These are phyloP conservation scores for Montipora efflorescens DNA, from an alignment of 64 coral and sea anemone species.

Conservation along the genomic window DNA sequence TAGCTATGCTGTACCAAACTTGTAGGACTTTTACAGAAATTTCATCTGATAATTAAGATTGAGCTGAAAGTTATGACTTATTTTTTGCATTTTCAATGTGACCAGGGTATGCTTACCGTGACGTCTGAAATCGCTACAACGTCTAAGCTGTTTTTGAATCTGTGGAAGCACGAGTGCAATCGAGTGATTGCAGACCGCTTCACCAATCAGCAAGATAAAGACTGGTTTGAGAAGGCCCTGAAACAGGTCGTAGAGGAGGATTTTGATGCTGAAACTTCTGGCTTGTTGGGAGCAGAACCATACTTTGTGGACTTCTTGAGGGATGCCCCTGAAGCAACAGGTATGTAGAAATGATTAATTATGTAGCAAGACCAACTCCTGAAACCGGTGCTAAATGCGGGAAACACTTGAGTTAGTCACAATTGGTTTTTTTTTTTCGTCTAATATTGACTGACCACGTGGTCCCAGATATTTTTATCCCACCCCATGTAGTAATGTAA, in stretches of 20 bases:
- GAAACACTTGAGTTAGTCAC: too few species aligned
- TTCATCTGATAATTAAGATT: too few species aligned
- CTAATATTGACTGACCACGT: too few species aligned
- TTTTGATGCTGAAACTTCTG: conserved; percentile 71
- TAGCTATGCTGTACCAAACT: too few species aligned
- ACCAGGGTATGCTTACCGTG: conserved; percentile 84
- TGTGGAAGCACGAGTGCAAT: conserved; percentile 96
- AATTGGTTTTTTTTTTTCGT: too few species aligned
- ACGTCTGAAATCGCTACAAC: conserved; percentile 85
- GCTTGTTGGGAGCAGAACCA: conserved; percentile 55
- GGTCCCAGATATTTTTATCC: too few species aligned
- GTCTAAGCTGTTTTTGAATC: conserved; percentile 57
- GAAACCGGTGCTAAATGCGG: too few species aligned
- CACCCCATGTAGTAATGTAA: too few species aligned
- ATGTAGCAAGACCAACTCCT: too few species aligned
- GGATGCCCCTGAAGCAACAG: conserved; percentile 95
- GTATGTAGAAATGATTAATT: conserved; percentile 21
- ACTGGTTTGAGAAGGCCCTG: conserved; percentile 93
- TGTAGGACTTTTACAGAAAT: too few species aligned
- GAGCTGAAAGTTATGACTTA: too few species aligned
- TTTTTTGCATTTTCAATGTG: not conserved
- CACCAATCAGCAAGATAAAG: conserved; percentile 87
- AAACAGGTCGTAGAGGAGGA: conserved; percentile 82
- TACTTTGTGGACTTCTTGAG: conserved; percentile 98
- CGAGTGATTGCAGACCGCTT: conserved; percentile 96